A percentile compares a stretch with the other conserved stretches of the same genome.
phyloP scores from a whole-genome alignment of 2,888 invertebrate genomes.

The Eupsilia transversa region DNA sequence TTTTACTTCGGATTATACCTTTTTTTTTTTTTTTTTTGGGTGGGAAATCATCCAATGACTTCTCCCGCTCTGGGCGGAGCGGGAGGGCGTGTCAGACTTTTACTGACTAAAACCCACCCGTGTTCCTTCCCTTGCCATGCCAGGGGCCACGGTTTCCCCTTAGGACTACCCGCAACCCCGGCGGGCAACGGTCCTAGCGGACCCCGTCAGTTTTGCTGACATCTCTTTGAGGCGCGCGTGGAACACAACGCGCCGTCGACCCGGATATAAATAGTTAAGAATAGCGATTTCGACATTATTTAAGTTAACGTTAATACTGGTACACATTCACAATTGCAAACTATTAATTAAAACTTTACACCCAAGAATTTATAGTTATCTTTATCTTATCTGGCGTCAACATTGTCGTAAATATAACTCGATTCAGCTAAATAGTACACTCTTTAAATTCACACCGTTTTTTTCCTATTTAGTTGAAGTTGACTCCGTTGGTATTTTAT shows the following conservation, averaged over 20 bases:
- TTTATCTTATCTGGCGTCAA: neutral
- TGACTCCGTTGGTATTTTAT: neutral
- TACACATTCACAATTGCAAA: neutral
- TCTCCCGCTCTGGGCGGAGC: too few relatives aligned
- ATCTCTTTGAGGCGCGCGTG: too few relatives aligned
- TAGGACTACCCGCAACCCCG: too few relatives aligned
- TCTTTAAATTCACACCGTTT: neutral
- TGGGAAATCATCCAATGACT: too few relatives aligned
- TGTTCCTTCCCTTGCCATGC: too few relatives aligned
- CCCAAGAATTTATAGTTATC: neutral
- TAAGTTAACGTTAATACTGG: neutral
- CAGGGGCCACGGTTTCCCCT: too few relatives aligned
- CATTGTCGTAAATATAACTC: neutral
- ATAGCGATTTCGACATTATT: neutral
- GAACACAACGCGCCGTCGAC: too few relatives aligned
- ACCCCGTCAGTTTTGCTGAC: too few relatives aligned
- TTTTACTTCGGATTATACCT: neutral
- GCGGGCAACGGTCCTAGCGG: too few relatives aligned
- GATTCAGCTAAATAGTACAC: neutral
- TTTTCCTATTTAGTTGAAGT: neutral
- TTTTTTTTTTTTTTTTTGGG: too few relatives aligned
- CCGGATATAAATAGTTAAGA: neutral
- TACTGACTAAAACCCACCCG: too few relatives aligned
- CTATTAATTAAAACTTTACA: neutral
- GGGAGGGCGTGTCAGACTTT: too few relatives aligned